These are phyloP conservation scores for Pangasianodon hypophthalmus DNA, from an alignment of 2,113 vertebrate genomes.

Conservation along the genomic window DNA sequence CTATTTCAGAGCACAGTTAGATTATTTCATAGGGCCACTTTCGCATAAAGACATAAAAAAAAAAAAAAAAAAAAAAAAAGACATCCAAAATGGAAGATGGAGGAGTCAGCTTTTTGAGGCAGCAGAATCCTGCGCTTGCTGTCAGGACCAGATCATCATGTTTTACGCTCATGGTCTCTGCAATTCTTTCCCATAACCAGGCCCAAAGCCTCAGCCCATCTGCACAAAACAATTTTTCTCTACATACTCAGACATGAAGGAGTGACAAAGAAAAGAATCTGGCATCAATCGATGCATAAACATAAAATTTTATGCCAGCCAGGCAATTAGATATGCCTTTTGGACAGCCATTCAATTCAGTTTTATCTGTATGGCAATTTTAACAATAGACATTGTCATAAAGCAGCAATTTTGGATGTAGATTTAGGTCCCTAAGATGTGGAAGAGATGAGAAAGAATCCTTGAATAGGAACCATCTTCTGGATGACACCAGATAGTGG, in stretches of 20 bases:
- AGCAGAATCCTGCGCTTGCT: conserved; percentile 40
- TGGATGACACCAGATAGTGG: not conserved
- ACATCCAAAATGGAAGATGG: not conserved
- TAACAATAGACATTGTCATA: not conserved
- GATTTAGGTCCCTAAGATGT: not conserved
- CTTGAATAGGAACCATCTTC: not conserved
- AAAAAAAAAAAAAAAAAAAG: not conserved
- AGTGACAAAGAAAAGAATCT: conserved; percentile 14
- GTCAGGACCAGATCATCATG: conserved; percentile 51
- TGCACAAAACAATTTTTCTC: conserved; percentile 13
- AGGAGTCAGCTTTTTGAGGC: not conserved
- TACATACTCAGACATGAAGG: not conserved
- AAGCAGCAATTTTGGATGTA: not conserved
- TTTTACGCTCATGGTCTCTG: conserved; percentile 44
- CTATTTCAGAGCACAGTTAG: not conserved
- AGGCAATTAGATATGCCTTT: not conserved
- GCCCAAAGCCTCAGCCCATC: conserved; percentile 37
- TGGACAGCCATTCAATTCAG: not conserved
- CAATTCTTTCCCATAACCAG: conserved; percentile 45
- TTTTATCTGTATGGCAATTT: not conserved
- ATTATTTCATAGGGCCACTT: not conserved
- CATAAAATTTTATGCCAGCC: not conserved
- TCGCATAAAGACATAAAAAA: not conserved
- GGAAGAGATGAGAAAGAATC: not conserved
- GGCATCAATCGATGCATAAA: conserved; percentile 5